A percentile compares a stretch with the other conserved stretches of the same genome.
These are phyloP conservation scores for Smittia sp. DNA, from an alignment of 2,888 invertebrate genomes.

Conservation along the genomic window DNA sequence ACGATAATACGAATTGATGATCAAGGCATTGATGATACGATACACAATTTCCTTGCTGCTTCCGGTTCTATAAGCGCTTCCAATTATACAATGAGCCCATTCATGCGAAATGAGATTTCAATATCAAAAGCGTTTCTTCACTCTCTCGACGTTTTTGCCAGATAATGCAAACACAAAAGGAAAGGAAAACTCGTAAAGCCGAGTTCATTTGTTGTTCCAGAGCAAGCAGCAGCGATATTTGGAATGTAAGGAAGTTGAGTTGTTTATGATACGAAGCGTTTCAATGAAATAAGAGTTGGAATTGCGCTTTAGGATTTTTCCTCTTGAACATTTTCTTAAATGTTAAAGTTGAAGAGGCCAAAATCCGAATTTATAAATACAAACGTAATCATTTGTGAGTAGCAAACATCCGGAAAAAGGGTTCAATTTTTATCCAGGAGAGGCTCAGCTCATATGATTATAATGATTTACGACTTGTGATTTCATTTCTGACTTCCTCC, in stretches of 20 bases:
- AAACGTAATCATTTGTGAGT: neutral
- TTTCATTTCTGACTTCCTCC: neutral
- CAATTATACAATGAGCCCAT: constrained; percentile 21
- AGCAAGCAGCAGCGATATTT: neutral
- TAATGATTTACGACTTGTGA: constrained; percentile 33
- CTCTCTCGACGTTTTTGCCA: too few relatives aligned
- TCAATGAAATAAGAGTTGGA: too few relatives aligned
- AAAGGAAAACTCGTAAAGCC: constrained; percentile 2
- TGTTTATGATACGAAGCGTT: constrained; percentile 21
- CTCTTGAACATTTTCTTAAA: too few relatives aligned
- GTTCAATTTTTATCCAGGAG: constrained; percentile 31
- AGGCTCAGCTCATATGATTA: constrained; percentile 31
- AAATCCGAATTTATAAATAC: neutral
- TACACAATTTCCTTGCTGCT: neutral
- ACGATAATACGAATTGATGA: constrained; percentile 23
- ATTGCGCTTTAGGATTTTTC: too few relatives aligned
- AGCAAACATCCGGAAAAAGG: neutral
- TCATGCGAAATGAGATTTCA: neutral
- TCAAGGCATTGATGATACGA: neutral
- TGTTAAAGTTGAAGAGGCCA: too few relatives aligned
- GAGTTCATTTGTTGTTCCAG: neutral
- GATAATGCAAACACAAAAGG: constrained; percentile 8
- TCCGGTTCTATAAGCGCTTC: neutral
- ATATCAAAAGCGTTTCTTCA: constrained; percentile 15
- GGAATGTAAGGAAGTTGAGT: constrained; percentile 28